These are phyloP conservation scores for Grallaria varia DNA, from an alignment of 2,113 vertebrate species.

Conservation along the genomic window DNA sequence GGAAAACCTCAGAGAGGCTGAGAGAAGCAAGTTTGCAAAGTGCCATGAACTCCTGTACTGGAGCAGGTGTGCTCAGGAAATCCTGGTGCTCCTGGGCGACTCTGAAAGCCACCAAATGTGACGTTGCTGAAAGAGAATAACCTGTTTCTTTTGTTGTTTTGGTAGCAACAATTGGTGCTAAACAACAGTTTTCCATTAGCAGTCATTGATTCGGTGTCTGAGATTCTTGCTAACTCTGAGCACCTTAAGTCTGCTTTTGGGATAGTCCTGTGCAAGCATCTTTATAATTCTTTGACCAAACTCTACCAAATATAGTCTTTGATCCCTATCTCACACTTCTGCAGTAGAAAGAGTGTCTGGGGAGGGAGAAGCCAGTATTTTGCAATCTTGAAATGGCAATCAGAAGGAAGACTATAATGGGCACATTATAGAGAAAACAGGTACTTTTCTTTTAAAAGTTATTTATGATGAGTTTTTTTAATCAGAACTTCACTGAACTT, in stretches of 20 bases:
- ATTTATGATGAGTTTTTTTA: neutral
- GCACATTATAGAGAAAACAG: rapidly evolving
- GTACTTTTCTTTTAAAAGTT: neutral
- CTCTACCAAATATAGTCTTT: neutral
- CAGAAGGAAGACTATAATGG: neutral
- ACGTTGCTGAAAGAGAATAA: neutral
- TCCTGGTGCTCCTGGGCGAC: neutral
- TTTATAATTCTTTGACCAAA: neutral
- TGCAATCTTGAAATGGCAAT: neutral
- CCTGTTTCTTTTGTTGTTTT: neutral
- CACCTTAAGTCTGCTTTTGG: neutral
- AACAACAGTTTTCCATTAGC: neutral
- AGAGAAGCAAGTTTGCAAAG: neutral
- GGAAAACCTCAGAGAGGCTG: neutral
- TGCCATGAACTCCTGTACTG: neutral
- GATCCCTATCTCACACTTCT: neutral
- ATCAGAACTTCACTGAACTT: neutral
- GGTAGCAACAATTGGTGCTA: neutral
- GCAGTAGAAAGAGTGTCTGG: neutral
- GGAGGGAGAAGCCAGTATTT: neutral
- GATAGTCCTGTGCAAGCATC: neutral
- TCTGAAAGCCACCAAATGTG: neutral
- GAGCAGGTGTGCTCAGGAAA: neutral
- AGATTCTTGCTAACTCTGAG: neutral
- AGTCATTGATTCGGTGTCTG: neutral